Evolutionary conservation across 2,113 vertebrate genomes (phyloP), one percentile per base, ranked within the genome.

Genomic region (Pavo muticus): DNA sequence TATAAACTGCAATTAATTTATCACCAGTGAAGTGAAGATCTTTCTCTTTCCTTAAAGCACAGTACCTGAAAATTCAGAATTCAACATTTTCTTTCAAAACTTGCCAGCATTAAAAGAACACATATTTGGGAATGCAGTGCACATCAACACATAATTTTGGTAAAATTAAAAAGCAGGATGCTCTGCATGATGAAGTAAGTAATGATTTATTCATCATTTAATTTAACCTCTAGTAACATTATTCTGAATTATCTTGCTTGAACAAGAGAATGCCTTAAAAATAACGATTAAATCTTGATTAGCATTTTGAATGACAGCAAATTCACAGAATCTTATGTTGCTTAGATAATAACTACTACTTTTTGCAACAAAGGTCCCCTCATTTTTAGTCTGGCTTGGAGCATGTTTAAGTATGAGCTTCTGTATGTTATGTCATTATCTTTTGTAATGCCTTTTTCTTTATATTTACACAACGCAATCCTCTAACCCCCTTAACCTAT

Each of bases 231-330:
- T 37, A 67, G 20, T 76, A 91, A 54, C 16, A 59, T 85, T 93
- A 73, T 59, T 95, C 45, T 77, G 50, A 94, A 77, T 80, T 73
- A 91, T 27, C 30, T 80, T 87, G 23, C 78, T 91, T 94, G 47
- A 64, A 39, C 18, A 90, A 88, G 47, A 57, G 2, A 42, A 50
- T 68, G 11, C 86, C 76, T 84, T 77, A 15, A 84, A 96, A 83
- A 83, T 70, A 80, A 45, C 67, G 17, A 70, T 74, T 80, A 70
- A 67, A 47, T 88, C 29, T 78, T 90, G 64, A 77, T 77, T 88
- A 84, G 29, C 16, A 8, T 71, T 94, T 80, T 60, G 65, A 63
- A 83, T 65, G 27, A 45, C n/a, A 72, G 25, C 17, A 86, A 84
- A 90, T 80, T 64, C 35, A 81, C 59, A 60, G 65, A 81, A 95